Evolutionary conservation across 2,113 vertebrate genomes (phyloP).

Genomic region (Equus przewalskii): DNA sequence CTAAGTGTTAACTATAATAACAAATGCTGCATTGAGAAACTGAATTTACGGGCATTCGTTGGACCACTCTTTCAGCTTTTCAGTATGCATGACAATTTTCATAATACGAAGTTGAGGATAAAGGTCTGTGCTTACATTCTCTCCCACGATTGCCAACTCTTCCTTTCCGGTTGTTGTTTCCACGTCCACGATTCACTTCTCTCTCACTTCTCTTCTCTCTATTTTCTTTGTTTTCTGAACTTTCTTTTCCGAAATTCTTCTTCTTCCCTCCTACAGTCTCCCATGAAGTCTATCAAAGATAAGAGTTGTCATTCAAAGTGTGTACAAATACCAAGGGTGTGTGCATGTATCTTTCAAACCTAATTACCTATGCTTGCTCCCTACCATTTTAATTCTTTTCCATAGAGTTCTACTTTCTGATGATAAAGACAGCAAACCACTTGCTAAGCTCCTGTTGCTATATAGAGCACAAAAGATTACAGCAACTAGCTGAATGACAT

Average conservation of each 20-base stretch:
- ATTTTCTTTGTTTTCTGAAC: conserved; percentile 95
- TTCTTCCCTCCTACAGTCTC: conserved; percentile 98
- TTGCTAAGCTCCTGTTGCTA: neutral
- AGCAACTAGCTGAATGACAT: conserved; percentile 10
- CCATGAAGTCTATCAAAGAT: conserved; percentile 94
- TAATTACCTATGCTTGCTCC: neutral
- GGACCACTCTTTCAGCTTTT: neutral
- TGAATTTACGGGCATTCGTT: neutral
- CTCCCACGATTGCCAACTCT: conserved; percentile 91
- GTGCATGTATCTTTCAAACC: neutral
- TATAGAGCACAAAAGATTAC: neutral
- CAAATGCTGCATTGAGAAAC: neutral
- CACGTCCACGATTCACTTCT: conserved; percentile 93
- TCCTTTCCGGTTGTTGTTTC: conserved; percentile 92
- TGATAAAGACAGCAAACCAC: conserved; percentile 1
- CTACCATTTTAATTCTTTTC: conserved; percentile 51
- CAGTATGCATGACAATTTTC: neutral
- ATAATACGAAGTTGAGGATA: neutral
- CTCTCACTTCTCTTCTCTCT: conserved; percentile 94
- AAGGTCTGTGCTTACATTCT: conserved; percentile 90
- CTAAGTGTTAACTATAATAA: neutral
- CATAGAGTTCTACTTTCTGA: neutral
- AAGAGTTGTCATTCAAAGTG: neutral
- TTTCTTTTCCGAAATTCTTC: conserved; percentile 95
- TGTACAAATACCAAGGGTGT: neutral